phyloP scores from a whole-genome alignment of 1,140 invertebrate genomes.

The Acyrthosiphon pisum region DNA sequence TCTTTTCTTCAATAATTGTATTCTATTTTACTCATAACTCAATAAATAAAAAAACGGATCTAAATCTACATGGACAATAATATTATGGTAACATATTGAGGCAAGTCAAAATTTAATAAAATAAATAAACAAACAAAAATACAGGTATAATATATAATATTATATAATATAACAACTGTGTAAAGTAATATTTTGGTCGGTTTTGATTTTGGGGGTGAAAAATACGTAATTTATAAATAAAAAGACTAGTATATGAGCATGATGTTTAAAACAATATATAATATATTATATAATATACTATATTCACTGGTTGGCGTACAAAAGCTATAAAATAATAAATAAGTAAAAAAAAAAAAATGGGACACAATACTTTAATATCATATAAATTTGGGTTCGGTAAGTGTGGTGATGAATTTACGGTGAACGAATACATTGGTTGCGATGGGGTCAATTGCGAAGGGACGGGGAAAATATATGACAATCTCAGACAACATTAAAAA shows the following conservation, averaged over 20 bases:
- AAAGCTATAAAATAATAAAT: conserved; percentile 37
- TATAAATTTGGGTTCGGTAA: background rate
- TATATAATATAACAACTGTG: conserved; percentile 52
- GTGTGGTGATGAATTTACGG: background rate
- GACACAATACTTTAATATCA: background rate
- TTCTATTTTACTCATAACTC: conserved; percentile 35
- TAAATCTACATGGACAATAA: conserved; percentile 52
- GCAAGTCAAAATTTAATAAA: conserved; percentile 53
- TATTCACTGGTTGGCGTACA: conserved; percentile 16
- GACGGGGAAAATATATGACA: background rate
- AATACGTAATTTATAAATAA: conserved; percentile 12
- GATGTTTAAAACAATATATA: conserved; percentile 42
- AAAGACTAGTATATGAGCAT: conserved; percentile 50
- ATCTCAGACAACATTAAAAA: background rate
- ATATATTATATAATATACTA: background rate
- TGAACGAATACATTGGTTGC: background rate
- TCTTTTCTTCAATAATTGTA: conserved; percentile 26
- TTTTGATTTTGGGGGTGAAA: conserved; percentile 27
- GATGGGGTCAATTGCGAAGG: background rate
- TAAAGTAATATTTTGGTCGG: conserved; percentile 19
- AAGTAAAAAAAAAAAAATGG: conserved; percentile 19
- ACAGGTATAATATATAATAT: conserved; percentile 27
- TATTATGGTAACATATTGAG: conserved; percentile 56
- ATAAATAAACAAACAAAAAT: conserved; percentile 56
- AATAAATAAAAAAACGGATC: conserved; percentile 30